Base-by-base conservation (phyloP, 1,140 invertebrate species). In the Orchesella cincta region DNA sequence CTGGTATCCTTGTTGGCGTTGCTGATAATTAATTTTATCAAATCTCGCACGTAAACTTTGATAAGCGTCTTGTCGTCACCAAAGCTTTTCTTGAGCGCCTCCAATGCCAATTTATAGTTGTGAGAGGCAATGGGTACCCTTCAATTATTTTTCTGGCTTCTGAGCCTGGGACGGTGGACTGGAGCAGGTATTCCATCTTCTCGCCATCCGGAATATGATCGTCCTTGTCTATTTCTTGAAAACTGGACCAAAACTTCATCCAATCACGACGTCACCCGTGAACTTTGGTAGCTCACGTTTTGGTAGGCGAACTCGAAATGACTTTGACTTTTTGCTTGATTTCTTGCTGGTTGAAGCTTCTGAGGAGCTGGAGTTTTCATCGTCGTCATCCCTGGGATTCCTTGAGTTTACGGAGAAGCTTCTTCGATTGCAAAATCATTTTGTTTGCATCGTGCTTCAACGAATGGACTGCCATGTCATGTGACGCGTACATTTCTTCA, bases 201-300 rank as follows among this genome's bases (percentile, higher is more conserved):
- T 84, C 80, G n/a, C 80, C 76, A 23, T 77, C 76, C 12, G 74
- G 62, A 0, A 85, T 67, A 0, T 72, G 64, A n/a, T 16, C 12
- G 73, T 85, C 83, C 35, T 83, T 82, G 77, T 85, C 81, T 14
- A 85, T 83, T 36, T 82, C 81, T 46, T 81, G 83, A 73, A 85
- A 85, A 73, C 80, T 80, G 16, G 79, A 80, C 83, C 83, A 85
- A 78, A 85, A 86, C 1, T 57, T 51, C n/a, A 85, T 67, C 84
- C 84, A 85, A 1, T 84, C 82, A 74, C 80, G 0, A 84, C 52
- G n/a, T 84, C 74, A 8, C 84, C 84, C n/a, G 77, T 74, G 73
- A 84, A 85, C 35, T 83, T 83, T 29, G 36, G 72, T 14, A 84
- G 64, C 57, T 85, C 81, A 16, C 84, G 78, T 76, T 80, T 83